Evolutionary conservation across 2,797 vertebrate species (phyloP).

Genomic region (Parotocinclus haroldoi): DNA sequence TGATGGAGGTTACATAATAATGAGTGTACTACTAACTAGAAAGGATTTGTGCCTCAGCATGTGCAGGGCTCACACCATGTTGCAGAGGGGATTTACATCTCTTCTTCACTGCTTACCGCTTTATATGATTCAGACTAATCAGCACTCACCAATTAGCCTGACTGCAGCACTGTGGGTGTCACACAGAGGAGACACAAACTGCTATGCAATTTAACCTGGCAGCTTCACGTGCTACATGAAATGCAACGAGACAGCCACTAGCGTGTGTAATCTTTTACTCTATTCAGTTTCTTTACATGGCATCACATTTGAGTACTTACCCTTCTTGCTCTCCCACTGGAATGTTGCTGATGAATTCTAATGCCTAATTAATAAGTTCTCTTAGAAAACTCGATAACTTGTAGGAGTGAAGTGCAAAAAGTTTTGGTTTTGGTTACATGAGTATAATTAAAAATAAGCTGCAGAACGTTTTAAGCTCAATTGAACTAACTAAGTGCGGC

Average conservation of each 20-base stretch:
- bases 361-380: too few relatives aligned
- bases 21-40: conserved; percentile 2
- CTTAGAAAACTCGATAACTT: not conserved
- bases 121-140: conserved; percentile 21
- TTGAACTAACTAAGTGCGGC: too few relatives aligned
- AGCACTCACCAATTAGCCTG: conserved; percentile 34
- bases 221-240: conserved; percentile 52
- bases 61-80: conserved; percentile 19
- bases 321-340: conserved; percentile 4
- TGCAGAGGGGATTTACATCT: conserved; percentile 1
- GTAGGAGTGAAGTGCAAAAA: too few relatives aligned
- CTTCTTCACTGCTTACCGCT: conserved; percentile 3
- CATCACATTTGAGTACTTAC: conserved; percentile 16
- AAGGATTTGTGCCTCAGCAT: conserved; percentile 25
- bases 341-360: conserved; percentile 1
- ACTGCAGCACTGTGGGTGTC: conserved; percentile 26
- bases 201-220: conserved; percentile 57
- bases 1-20: conserved; percentile 19
- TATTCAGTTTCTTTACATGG: conserved; percentile 29
- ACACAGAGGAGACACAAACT: conserved; percentile 25
- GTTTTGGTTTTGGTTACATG: too few relatives aligned
- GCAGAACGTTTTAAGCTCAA: too few relatives aligned
- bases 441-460: too few relatives aligned
- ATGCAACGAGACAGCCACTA: conserved; percentile 60
- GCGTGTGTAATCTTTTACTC: conserved; percentile 48